These are phyloP conservation scores for Malthinus seriepunctatus DNA, from an alignment of 2,888 invertebrate species.

Conservation along the genomic window DNA sequence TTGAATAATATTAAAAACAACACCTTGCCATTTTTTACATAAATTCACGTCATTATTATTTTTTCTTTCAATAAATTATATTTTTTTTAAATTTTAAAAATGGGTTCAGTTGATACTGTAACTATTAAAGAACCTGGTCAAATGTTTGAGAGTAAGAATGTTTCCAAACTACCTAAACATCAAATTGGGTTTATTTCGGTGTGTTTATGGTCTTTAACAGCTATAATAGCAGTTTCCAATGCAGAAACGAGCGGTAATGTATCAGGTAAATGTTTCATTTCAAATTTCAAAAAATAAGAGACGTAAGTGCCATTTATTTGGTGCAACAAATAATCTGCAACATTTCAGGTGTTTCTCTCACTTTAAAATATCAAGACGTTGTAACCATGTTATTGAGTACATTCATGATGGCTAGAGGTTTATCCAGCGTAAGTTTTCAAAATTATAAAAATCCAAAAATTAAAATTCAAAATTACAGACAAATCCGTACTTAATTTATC, in stretches of 20 bases:
- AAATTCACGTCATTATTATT: conserved; percentile 12
- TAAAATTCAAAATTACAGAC: conserved; percentile 27
- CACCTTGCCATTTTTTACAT: conserved; percentile 9
- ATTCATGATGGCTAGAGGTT: conserved; percentile 43
- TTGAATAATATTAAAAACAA: conserved; percentile 7
- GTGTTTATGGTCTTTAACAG: conserved; percentile 45
- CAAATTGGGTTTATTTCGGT: conserved; percentile 23
- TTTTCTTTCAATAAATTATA: neutral
- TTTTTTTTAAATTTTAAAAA: conserved; percentile 23
- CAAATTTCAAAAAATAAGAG: neutral
- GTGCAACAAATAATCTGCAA: neutral
- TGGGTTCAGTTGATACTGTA: conserved; percentile 42
- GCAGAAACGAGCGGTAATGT: conserved; percentile 42
- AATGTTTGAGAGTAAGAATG: conserved; percentile 9
- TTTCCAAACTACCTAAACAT: no score
- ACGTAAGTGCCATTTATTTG: neutral
- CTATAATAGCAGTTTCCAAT: conserved; percentile 43
- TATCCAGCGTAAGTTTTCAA: conserved; percentile 29
- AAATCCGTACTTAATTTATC: conserved; percentile 41
- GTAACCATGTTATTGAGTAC: conserved; percentile 41
- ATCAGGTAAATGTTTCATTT: conserved; percentile 37
- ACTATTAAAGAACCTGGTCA: conserved; percentile 40
- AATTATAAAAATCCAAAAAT: neutral
- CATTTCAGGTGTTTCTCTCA: conserved; percentile 41
- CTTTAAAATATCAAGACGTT: conserved; percentile 44